Percentiles rank a stretch among this genome's conserved stretches.
phyloP scores from a whole-genome alignment of 2,113 vertebrate species.

The Gulo gulo region DNA sequence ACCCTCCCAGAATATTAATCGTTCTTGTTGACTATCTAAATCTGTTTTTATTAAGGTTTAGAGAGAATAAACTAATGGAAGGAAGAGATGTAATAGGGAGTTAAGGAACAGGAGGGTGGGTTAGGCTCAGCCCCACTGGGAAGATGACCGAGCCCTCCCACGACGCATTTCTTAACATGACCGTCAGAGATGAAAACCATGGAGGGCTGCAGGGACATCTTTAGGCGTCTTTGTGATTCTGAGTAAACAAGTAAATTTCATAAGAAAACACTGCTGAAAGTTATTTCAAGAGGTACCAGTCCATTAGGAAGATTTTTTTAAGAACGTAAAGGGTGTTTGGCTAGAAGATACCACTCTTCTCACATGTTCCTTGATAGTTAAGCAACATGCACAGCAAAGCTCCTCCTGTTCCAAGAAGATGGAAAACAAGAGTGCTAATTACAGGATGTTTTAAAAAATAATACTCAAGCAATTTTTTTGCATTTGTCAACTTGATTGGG shows the following conservation, averaged over 20 bases:
- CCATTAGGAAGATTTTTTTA: not conserved
- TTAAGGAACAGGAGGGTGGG: not conserved
- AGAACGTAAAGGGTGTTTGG: not conserved
- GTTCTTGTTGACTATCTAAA: slow-evolving; percentile 32
- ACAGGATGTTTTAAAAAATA: slow-evolving; percentile 51
- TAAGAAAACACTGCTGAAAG: not conserved
- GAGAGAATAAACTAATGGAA: slow-evolving; percentile 34
- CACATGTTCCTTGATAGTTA: not conserved
- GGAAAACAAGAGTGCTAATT: slow-evolving; percentile 61
- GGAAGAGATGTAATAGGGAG: not conserved
- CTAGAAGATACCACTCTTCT: not conserved
- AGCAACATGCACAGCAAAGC: not conserved
- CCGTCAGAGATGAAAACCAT: not conserved
- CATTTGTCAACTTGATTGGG: slow-evolving; percentile 67
- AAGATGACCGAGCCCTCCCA: not conserved
- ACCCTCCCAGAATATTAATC: slow-evolving; percentile 10
- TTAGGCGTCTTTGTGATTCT: not conserved
- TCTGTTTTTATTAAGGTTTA: not conserved
- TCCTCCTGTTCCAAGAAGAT: slow-evolving; percentile 4
- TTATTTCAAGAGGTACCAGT: not conserved
- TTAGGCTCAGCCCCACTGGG: not conserved
- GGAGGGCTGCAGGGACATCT: not conserved
- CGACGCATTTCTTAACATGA: not conserved
- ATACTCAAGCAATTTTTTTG: slow-evolving; percentile 55
- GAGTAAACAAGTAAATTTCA: not conserved